phyloP scores from a whole-genome alignment of 2,113 vertebrate genomes.

The Aplodontia rufa region DNA sequence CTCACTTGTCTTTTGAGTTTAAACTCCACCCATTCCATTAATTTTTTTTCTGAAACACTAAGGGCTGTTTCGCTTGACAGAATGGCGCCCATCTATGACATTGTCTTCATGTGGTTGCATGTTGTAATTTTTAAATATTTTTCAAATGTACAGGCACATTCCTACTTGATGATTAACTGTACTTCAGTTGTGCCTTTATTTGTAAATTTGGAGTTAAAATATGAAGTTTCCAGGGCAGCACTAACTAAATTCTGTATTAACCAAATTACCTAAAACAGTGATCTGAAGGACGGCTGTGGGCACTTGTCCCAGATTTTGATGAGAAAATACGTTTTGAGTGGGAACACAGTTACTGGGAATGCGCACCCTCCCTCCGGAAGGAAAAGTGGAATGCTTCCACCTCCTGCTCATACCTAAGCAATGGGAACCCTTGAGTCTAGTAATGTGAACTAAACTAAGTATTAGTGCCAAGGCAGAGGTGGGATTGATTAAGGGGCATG shows the following conservation, averaged over 20 bases:
- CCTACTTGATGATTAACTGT: neutral
- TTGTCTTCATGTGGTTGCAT: neutral
- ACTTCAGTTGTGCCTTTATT: neutral
- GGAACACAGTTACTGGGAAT: neutral
- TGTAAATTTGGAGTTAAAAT: conserved; percentile 26
- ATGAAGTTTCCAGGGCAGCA: neutral
- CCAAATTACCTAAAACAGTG: neutral
- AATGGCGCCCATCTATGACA: neutral
- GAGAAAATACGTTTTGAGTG: conserved; percentile 5
- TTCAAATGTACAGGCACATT: neutral
- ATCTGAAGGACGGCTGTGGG: neutral
- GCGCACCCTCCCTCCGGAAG: neutral
- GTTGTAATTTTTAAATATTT: neutral
- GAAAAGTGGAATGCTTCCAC: no score
- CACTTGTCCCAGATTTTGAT: neutral
- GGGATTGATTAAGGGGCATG: neutral
- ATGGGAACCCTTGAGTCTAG: neutral
- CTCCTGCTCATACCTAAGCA: neutral
- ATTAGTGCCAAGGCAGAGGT: neutral
- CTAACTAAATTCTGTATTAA: conserved; percentile 27
- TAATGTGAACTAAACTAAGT: no score
- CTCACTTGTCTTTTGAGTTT: conserved; percentile 29
- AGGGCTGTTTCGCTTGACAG: neutral
- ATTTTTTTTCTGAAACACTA: neutral
- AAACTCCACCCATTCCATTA: neutral